Evolutionary conservation across 64 coral and sea anemone species (phyloP), one percentile per base, ranked within the genome.

Genomic region (Astreopora myriophthalma): DNA sequence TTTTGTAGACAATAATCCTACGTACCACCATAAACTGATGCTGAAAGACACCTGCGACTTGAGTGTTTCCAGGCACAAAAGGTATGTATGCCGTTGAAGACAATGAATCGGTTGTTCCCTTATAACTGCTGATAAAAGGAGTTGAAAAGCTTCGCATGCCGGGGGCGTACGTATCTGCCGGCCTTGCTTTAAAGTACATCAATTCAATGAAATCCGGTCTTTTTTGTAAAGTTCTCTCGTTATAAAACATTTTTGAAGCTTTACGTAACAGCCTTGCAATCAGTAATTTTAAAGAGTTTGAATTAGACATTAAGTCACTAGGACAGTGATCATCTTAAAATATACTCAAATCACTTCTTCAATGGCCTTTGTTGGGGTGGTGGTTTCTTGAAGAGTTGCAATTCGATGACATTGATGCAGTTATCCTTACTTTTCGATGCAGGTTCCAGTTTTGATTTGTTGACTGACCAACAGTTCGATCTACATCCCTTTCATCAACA

Each of bases 351-450:
- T n/a, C n/a, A 91, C 32, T 37, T 96, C 94, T 67, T 8, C 27
- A n/a, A 96, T 6, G 35, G 89, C 89, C 35, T 92, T 96, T 5
- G 89, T 78, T 20, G 94, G 94, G 34, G 94, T 92, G 0, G 86
- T 92, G 3, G 89, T 74, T 27, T 34, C 23, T 65, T 72, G 84
- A 30, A 92, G 32, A 48, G 68, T 65, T 0, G 94, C 90, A 71
- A 92, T 55, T 3, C 78, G 48, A 30, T 96, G 67, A 44, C 86
- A 96, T 11, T 37, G 85, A 92, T 44, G 85, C 76, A 28, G 94
- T 96, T 16, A 96, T 92, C 76, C 94, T 67, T 24, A 22, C 65
- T 75, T 85, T 75, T 36, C 94, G 37, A 17, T 85, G 75, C 28
- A 72, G 34, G 17, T 92, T 49, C 94, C 94, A 96, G 8, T 65